Percentiles rank a stretch among this genome's conserved stretches.
phyloP scores from a whole-genome alignment of 2,113 vertebrate genomes.

The Gulo gulo region DNA sequence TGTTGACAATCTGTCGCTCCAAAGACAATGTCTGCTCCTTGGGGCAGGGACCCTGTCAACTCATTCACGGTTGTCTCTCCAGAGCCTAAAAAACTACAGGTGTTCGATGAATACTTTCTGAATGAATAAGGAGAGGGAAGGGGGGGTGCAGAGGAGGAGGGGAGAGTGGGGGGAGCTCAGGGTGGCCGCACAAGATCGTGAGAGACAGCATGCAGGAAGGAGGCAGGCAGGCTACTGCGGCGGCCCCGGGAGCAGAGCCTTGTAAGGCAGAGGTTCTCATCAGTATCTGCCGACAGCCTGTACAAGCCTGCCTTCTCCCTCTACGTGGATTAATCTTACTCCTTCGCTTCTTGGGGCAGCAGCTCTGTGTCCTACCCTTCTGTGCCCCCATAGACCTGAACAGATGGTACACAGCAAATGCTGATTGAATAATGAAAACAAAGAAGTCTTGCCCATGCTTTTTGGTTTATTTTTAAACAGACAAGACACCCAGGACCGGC shows the following conservation, averaged over 20 bases:
- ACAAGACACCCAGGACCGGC: background rate
- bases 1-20: background rate
- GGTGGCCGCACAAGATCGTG: fast-evolving
- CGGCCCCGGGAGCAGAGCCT: background rate
- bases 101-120: background rate
- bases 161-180: too few species aligned
- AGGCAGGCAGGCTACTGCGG: background rate
- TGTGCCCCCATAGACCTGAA: background rate
- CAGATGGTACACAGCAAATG: background rate
- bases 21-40: background rate
- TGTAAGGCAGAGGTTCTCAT: background rate
- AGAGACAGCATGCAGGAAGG: too few species aligned
- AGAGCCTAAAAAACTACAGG: background rate
- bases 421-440: background rate
- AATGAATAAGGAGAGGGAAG: background rate
- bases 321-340: background rate
- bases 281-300: background rate
- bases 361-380: background rate
- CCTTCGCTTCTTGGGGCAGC: background rate
- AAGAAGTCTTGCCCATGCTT: background rate
- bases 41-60: background rate
- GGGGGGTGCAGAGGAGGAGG: fast-evolving
- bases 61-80: background rate
- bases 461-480: background rate
- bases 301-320: background rate